A percentile compares a stretch with the other conserved stretches of the same genome.
Evolutionary conservation across 1,140 invertebrate genomes (phyloP).

Genomic region (Araneus ventricosus): DNA sequence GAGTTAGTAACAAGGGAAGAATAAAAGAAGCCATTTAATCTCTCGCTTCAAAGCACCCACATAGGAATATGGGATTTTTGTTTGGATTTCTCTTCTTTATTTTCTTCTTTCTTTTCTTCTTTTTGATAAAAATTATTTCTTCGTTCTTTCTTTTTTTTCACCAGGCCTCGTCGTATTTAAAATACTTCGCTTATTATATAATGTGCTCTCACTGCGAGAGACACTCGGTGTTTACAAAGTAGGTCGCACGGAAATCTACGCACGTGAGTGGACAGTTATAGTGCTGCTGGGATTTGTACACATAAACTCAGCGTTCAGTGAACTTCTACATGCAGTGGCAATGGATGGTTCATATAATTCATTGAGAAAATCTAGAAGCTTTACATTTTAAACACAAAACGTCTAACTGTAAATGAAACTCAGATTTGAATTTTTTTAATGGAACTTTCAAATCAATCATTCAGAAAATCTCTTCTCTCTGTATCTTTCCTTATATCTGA

Average conservation of each 20-base stretch:
- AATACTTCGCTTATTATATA: slow-evolving; percentile 51
- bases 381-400: too few species aligned
- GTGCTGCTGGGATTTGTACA: neutral
- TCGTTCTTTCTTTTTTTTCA: neutral
- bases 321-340: neutral
- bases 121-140: slow-evolving; percentile 27
- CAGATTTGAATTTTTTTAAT: too few species aligned
- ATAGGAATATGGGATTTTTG: slow-evolving; percentile 64
- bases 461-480: too few species aligned
- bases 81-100: neutral
- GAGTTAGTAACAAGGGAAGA: slow-evolving; percentile 73
- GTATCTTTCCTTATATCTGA: too few species aligned
- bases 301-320: neutral
- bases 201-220: neutral
- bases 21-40: slow-evolving; percentile 75
- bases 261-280: neutral
- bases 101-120: slow-evolving; percentile 21
- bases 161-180: slow-evolving; percentile 4
- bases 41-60: slow-evolving; percentile 73
- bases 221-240: neutral
- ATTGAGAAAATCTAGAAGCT: too few species aligned
- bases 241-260: neutral
- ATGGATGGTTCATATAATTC: too few species aligned
- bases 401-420: too few species aligned
- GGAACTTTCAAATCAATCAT: too few species aligned